Conservation (phyloP, 2,888 invertebrate genomes). For the Tenthredo distinguenda region DNA sequence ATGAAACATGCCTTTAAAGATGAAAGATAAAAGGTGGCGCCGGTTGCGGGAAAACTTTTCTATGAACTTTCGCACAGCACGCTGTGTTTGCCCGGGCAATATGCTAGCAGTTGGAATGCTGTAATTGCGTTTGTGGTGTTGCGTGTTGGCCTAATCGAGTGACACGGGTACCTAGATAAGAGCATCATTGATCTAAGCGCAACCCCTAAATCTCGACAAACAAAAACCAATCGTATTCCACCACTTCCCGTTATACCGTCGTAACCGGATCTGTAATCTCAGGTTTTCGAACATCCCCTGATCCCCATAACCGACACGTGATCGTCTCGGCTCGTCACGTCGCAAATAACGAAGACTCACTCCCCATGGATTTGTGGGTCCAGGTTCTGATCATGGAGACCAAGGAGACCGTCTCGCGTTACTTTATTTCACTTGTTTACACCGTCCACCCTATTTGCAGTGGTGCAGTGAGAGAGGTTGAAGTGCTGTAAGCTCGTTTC, state of each 20-base stretch:
- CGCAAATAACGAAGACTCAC: conserved; percentile 28
- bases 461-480: not conserved
- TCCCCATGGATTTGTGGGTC: not conserved
- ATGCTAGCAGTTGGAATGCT: not conserved
- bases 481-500: not conserved
- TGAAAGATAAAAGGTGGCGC: not conserved
- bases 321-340: conserved; percentile 41
- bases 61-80: conserved; percentile 24
- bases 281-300: conserved; percentile 34
- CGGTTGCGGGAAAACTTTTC: conserved; percentile 30
- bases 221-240: conserved; percentile 43
- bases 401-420: not conserved
- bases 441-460: conserved; percentile 41
- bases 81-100: conserved; percentile 10
- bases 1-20: conserved; percentile 19
- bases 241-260: conserved; percentile 16
- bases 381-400: conserved; percentile 23
- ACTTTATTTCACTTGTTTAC: conserved; percentile 41
- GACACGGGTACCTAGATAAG: conserved; percentile 8
- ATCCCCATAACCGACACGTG: conserved; percentile 36
- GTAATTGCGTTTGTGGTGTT: conserved; percentile 4
- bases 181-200: conserved; percentile 11
- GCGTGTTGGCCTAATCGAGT: conserved; percentile 11
- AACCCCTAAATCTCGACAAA: conserved; percentile 40
- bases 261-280: conserved; percentile 46